Evolutionary conservation across 2,888 invertebrate genomes (phyloP).

Genomic region (Andrena bucephala): DNA sequence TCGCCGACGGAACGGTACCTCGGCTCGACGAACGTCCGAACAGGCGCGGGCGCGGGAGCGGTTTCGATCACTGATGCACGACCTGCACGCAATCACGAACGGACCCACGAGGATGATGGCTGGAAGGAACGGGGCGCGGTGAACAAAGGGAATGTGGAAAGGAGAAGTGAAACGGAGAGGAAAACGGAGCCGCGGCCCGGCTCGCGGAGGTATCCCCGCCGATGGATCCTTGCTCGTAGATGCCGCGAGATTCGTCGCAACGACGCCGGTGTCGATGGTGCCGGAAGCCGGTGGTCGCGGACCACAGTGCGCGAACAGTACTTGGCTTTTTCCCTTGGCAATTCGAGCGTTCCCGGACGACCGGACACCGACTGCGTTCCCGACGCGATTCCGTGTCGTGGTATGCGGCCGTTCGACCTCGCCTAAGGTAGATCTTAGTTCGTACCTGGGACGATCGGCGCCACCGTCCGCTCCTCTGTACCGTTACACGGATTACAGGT

Average conservation of each 20-base stretch:
- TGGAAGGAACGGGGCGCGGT: slow-evolving; percentile 2
- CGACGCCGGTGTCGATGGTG: slow-evolving; percentile 37
- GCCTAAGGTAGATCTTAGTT: slow-evolving; percentile 79
- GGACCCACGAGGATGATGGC: slow-evolving; percentile 45
- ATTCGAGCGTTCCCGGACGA: slow-evolving; percentile 68
- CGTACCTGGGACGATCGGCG: slow-evolving; percentile 71
- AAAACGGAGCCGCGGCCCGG: slow-evolving; percentile 41
- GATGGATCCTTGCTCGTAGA: neutral
- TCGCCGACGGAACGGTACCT: neutral
- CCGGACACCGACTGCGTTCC: slow-evolving; percentile 76
- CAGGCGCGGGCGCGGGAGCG: neutral
- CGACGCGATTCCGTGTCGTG: slow-evolving; percentile 81
- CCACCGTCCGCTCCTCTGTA: slow-evolving; percentile 79
- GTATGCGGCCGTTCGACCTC: slow-evolving; percentile 84
- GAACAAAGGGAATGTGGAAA: slow-evolving; percentile 54
- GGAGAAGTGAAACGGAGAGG: slow-evolving; percentile 54
- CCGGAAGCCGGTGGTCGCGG: slow-evolving; percentile 14
- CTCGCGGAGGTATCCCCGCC: neutral
- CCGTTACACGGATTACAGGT: slow-evolving; percentile 82
- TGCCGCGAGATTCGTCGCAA: neutral
- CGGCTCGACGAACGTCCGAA: neutral
- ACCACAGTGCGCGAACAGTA: neutral
- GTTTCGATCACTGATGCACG: slow-evolving; percentile 33
- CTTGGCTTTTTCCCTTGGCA: slow-evolving; percentile 17
- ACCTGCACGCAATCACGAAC: slow-evolving; percentile 21